These are phyloP conservation scores for Cremastinae sp. DNA, from an alignment of 2,888 invertebrate species.

Conservation along the genomic window DNA sequence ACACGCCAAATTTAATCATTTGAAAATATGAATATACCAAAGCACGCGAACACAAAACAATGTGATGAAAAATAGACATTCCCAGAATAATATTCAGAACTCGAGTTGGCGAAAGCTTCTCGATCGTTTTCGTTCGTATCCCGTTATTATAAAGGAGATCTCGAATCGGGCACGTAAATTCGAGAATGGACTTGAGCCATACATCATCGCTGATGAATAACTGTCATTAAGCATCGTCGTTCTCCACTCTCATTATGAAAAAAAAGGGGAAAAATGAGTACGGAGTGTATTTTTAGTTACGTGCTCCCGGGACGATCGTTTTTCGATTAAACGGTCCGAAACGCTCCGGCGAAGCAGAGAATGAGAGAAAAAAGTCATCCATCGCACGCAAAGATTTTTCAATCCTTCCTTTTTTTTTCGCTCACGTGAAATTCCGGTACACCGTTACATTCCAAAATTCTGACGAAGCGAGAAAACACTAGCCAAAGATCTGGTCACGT, in stretches of 20 bases:
- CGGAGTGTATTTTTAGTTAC: background rate
- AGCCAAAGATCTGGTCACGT: conserved; percentile 11
- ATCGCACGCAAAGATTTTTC: conserved; percentile 31
- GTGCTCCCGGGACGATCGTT: conserved; percentile 25
- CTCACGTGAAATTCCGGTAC: conserved; percentile 9
- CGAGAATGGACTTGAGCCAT: conserved; percentile 1
- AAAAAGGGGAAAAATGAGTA: background rate
- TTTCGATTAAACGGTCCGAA: conserved; percentile 46
- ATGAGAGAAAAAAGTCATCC: conserved; percentile 3
- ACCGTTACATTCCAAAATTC: conserved; percentile 50
- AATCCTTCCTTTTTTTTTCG: conserved; percentile 5
- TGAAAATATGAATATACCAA: no score
- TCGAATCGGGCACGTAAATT: background rate
- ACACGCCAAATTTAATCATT: no score
- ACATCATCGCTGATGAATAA: conserved; percentile 37
- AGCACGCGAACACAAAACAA: no score
- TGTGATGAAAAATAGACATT: background rate
- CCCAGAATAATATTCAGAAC: conserved; percentile 8
- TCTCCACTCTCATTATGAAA: conserved; percentile 23
- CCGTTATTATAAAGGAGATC: conserved; percentile 35
- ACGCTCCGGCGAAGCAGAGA: conserved; percentile 28
- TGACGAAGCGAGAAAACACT: conserved; percentile 21
- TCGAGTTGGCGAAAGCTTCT: conserved; percentile 4
- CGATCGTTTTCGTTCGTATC: conserved; percentile 14
- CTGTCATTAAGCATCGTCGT: conserved; percentile 45